Conservation (phyloP, 2,113 vertebrate genomes). For the Xenopus laevis region DNA sequence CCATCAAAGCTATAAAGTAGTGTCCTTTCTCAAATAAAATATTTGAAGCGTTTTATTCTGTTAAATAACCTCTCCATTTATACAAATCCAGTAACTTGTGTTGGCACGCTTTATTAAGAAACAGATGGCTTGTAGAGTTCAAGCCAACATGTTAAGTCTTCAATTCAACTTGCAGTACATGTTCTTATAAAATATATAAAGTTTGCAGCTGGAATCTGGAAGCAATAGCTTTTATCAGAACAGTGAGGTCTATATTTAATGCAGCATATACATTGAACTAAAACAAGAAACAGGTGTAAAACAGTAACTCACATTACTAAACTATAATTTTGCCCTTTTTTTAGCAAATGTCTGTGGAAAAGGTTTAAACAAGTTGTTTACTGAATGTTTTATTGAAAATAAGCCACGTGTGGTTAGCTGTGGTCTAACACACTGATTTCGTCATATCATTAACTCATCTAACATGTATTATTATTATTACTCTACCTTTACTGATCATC, state of each 20-base stretch:
- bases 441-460: not conserved
- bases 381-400: not conserved
- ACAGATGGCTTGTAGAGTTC: slow-evolving; percentile 26
- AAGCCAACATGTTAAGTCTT: slow-evolving; percentile 34
- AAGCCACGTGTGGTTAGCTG: not conserved
- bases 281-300: slow-evolving; percentile 47
- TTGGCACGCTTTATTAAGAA: slow-evolving; percentile 9
- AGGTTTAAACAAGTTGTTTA: not conserved
- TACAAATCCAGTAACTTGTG: slow-evolving; percentile 21
- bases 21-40: not conserved
- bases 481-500: too few relatives aligned
- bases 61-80: not conserved
- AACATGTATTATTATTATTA: too few relatives aligned
- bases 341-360: not conserved
- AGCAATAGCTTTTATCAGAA: slow-evolving; percentile 39
- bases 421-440: not conserved
- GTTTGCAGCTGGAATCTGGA: slow-evolving; percentile 27
- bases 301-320: not conserved
- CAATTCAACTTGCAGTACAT: slow-evolving; percentile 26
- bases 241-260: slow-evolving; percentile 30
- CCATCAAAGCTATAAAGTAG: not conserved
- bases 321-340: not conserved
- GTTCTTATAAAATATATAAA: slow-evolving; percentile 25
- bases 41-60: not conserved
- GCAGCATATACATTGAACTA: slow-evolving; percentile 44